Percentiles rank a stretch among this genome's conserved stretches.
phyloP scores from a whole-genome alignment of 2,797 vertebrate species.

The Craterocephalus amniculus region DNA sequence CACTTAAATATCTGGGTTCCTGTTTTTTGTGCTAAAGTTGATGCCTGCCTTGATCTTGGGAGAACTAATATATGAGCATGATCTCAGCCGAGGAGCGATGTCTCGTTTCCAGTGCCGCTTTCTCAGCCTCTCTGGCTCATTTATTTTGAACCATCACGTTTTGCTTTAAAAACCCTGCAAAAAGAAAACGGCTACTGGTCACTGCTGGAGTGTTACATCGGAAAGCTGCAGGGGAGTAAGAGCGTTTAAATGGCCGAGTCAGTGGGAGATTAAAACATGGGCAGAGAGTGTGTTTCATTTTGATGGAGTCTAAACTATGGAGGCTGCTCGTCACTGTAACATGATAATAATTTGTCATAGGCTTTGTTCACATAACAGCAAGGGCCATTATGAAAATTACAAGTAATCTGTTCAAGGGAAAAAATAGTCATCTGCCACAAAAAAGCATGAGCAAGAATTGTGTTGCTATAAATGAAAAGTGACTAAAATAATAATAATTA shows the following conservation, averaged over 20 bases:
- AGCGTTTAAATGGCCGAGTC: slow-evolving; percentile 24
- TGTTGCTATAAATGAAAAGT: not conserved
- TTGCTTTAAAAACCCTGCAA: slow-evolving; percentile 6
- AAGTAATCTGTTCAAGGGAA: not conserved
- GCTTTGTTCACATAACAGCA: not conserved
- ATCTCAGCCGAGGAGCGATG: not conserved
- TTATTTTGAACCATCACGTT: not conserved
- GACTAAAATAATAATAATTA: too few species aligned
- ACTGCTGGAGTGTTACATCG: slow-evolving; percentile 10
- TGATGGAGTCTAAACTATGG: not conserved
- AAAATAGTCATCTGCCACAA: not conserved
- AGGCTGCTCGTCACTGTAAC: not conserved
- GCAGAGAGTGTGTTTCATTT: slow-evolving; percentile 2
- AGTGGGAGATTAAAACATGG: not conserved
- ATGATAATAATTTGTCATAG: not conserved
- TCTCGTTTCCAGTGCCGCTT: not conserved
- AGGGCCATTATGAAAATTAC: not conserved
- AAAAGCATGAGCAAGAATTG: not conserved
- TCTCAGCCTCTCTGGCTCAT: slow-evolving; percentile 1
- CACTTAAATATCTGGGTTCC: slow-evolving; percentile 14
- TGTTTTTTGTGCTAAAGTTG: slow-evolving; percentile 10
- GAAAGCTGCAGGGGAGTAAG: slow-evolving; percentile 26
- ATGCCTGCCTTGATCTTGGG: not conserved
- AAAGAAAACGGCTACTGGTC: slow-evolving; percentile 21
- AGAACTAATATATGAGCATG: not conserved